These are phyloP conservation scores for Hippocampus zosterae DNA, from an alignment of 2,113 vertebrate genomes.

Conservation along the genomic window DNA sequence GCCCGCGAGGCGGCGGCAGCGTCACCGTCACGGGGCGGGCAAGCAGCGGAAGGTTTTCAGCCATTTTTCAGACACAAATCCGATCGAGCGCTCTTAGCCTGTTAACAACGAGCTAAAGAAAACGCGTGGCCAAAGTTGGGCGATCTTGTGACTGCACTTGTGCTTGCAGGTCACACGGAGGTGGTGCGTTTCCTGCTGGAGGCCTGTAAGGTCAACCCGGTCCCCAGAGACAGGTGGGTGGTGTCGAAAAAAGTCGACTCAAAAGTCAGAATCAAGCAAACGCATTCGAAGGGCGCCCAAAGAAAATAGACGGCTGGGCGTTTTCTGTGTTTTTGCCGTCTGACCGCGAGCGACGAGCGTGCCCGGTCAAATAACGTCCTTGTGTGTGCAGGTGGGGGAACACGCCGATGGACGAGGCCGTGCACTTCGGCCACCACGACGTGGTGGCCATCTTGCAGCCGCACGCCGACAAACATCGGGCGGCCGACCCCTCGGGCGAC, in stretches of 20 bases:
- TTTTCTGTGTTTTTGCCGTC: not conserved
- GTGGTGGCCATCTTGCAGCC: conserved; percentile 88
- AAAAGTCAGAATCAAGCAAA: no score
- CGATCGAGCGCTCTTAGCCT: not conserved
- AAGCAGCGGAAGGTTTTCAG: no score
- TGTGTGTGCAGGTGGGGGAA: conserved; percentile 85
- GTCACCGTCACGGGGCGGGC: no score
- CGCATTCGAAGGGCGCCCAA: no score
- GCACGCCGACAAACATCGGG: conserved; percentile 81
- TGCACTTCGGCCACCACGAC: conserved; percentile 92
- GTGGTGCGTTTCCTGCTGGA: conserved; percentile 94
- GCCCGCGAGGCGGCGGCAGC: no score
- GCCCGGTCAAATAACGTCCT: no score
- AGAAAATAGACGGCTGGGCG: no score
- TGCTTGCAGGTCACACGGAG: conserved; percentile 84
- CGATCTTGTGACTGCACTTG: not conserved
- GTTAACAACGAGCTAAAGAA: not conserved
- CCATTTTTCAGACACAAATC: not conserved
- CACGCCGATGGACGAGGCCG: conserved; percentile 90
- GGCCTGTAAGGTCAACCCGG: conserved; percentile 94
- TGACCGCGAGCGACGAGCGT: not conserved
- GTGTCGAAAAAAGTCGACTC: conserved; percentile 18
- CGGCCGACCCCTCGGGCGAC: conserved; percentile 58
- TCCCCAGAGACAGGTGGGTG: conserved; percentile 89
- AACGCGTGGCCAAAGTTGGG: no score